Percentiles rank a stretch among this genome's conserved stretches.
Conservation (phyloP, 2,113 vertebrate genomes). For the Bubo bubo region DNA sequence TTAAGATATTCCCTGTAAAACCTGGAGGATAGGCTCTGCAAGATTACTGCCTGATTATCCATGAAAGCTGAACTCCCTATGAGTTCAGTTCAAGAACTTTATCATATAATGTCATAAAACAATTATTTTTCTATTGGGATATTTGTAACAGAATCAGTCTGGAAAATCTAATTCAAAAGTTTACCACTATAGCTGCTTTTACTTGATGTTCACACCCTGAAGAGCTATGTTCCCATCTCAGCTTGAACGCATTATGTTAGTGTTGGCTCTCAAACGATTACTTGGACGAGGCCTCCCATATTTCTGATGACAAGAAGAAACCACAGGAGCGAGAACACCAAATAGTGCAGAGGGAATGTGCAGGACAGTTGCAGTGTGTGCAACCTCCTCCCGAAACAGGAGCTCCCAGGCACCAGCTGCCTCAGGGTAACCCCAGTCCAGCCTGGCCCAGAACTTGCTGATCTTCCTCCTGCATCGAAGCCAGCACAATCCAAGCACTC, state of each 20-base stretch:
- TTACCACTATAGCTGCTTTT: background rate
- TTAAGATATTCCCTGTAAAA: background rate
- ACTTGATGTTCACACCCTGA: background rate
- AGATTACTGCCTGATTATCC: background rate
- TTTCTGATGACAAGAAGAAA: background rate
- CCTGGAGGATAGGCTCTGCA: background rate
- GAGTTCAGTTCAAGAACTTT: background rate
- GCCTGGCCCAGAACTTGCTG: background rate
- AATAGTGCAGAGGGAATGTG: fast-evolving
- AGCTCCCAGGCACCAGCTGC: background rate
- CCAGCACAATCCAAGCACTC: background rate
- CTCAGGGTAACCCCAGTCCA: background rate
- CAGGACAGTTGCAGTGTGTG: background rate
- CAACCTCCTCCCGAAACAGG: background rate
- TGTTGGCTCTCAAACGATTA: background rate
- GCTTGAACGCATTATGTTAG: background rate
- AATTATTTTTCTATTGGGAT: background rate
- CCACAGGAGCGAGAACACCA: fast-evolving
- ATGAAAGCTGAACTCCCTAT: background rate
- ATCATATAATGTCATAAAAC: background rate
- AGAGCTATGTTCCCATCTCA: background rate
- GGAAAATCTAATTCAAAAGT: background rate
- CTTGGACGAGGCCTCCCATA: fast-evolving
- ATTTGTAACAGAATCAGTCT: background rate
- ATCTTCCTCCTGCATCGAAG: background rate